These are phyloP conservation scores for Nansenia antarctica DNA, from an alignment of 2,113 vertebrate species.

Conservation along the genomic window DNA sequence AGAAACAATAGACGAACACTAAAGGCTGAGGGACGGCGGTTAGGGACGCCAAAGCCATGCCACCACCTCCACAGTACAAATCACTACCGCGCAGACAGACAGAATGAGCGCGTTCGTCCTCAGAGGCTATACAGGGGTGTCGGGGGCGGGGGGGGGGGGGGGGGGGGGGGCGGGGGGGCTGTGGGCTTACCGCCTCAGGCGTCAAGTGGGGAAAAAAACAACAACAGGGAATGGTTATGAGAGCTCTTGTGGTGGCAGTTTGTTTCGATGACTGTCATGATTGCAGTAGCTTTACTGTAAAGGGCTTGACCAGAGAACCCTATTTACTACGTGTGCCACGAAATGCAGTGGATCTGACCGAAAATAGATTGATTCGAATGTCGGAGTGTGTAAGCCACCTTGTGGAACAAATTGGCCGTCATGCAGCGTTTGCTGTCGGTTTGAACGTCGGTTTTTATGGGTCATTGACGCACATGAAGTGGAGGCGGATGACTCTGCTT, in stretches of 20 bases:
- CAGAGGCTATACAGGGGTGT: no score
- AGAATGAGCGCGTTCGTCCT: conserved; percentile 18
- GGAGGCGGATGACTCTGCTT: no score
- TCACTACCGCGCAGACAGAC: conserved; percentile 18
- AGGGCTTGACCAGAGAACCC: not conserved
- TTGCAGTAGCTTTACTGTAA: not conserved
- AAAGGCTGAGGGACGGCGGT: conserved; percentile 32
- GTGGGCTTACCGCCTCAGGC: not conserved
- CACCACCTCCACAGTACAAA: conserved; percentile 37
- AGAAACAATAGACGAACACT: conserved; percentile 49
- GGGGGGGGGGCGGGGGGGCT: no score
- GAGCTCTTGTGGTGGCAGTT: conserved; percentile 6
- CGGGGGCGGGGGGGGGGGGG: no score
- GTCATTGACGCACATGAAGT: no score
- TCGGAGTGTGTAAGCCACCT: not conserved
- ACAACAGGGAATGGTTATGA: not conserved
- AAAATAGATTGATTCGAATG: conserved; percentile 26
- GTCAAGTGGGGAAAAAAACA: not conserved
- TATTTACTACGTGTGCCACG: not conserved
- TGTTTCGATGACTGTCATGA: conserved; percentile 12
- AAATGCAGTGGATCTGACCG: not conserved
- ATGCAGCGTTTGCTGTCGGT: not conserved
- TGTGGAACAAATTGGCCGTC: conserved; percentile 33
- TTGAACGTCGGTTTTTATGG: no score
- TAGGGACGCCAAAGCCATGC: not conserved